phyloP scores from a whole-genome alignment of 1,140 invertebrate genomes.

The Rhopalosiphum padi region DNA sequence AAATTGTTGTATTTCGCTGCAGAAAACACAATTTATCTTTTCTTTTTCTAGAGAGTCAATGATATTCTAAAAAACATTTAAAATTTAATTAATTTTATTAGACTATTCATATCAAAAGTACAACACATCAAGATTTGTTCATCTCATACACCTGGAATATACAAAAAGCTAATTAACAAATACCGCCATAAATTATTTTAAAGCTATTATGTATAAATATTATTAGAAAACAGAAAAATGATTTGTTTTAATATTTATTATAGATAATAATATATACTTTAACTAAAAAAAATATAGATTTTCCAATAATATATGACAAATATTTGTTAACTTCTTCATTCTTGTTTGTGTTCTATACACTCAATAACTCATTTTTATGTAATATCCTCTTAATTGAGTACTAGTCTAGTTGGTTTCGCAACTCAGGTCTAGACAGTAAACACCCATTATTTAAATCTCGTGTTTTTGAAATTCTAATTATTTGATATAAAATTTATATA shows the following conservation, averaged over 20 bases:
- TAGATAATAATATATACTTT: too few relatives aligned
- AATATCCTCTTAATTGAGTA: too few relatives aligned
- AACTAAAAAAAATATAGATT: too few relatives aligned
- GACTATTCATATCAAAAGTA: neutral
- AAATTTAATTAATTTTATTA: neutral
- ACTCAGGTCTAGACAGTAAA: too few relatives aligned
- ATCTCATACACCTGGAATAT: neutral
- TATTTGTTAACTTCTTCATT: neutral
- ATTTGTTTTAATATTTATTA: too few relatives aligned
- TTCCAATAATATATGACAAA: neutral
- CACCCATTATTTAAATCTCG: too few relatives aligned
- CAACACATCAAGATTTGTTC: neutral
- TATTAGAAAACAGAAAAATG: too few relatives aligned
- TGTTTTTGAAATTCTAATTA: too few relatives aligned
- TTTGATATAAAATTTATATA: too few relatives aligned
- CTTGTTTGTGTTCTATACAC: too few relatives aligned
- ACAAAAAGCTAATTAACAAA: neutral
- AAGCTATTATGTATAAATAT: neutral
- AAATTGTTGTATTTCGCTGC: constrained; percentile 19
- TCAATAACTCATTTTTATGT: too few relatives aligned
- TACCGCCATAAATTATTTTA: neutral
- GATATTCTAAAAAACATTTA: neutral
- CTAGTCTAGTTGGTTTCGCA: too few relatives aligned
- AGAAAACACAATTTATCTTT: constrained; percentile 12
- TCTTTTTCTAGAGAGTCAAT: constrained; percentile 23